A percentile compares a stretch with the other conserved stretches of the same genome.
Conservation (phyloP, 2,888 invertebrate genomes). For the Ferrisia virgata region DNA sequence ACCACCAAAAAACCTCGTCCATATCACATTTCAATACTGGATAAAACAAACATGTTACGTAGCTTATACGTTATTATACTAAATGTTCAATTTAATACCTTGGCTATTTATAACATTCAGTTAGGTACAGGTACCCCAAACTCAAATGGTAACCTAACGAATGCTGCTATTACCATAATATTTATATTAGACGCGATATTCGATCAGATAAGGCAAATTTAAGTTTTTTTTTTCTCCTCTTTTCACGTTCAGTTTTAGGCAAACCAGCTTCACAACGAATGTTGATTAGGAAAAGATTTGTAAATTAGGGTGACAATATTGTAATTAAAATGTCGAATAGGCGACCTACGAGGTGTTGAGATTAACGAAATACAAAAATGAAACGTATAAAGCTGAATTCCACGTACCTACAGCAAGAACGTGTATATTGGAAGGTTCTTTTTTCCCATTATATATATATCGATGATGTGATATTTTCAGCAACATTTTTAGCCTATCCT, state of each 20-base stretch:
- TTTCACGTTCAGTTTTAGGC: neutral
- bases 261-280: neutral
- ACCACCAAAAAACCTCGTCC: neutral
- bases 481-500: no score
- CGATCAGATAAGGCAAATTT: neutral
- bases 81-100: neutral
- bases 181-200: conserved; percentile 2
- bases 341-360: neutral
- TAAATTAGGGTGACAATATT: neutral
- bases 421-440: neutral
- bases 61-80: neutral
- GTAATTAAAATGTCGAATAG: conserved; percentile 31
- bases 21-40: conserved; percentile 3
- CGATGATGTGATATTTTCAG: neutral
- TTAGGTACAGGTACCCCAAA: neutral
- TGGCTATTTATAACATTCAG: neutral
- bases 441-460: neutral
- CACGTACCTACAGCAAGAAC: neutral
- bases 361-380: neutral
- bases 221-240: neutral
- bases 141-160: neutral
- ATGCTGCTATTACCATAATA: neutral
- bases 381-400: neutral
- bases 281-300: neutral
- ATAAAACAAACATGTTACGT: neutral